A percentile compares a stretch with the other conserved stretches of the same genome.
phyloP scores from a whole-genome alignment of 2,888 invertebrate genomes.

The Lydus trimaculatus region DNA sequence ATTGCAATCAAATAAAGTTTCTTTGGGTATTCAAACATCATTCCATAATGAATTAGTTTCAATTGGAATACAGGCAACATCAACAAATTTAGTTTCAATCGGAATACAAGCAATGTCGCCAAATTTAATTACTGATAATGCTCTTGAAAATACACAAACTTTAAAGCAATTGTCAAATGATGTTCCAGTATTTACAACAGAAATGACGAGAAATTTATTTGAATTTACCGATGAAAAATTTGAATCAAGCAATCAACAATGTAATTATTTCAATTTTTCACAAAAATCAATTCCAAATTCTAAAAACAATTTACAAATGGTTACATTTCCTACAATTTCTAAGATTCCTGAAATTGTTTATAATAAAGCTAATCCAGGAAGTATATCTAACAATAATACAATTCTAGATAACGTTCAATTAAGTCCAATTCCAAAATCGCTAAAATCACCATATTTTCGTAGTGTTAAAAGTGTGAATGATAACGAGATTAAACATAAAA shows the following conservation, averaged over 20 bases:
- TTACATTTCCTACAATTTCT: neutral
- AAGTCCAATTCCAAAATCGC: neutral
- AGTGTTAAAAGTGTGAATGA: neutral
- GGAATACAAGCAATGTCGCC: conserved; percentile 10
- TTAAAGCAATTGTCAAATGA: conserved; percentile 15
- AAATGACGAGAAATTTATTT: conserved; percentile 5
- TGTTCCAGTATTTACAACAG: neutral
- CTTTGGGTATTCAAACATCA: conserved; percentile 15
- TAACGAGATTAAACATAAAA: neutral
- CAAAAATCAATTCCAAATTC: neutral
- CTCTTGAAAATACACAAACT: neutral
- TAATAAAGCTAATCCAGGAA: neutral
- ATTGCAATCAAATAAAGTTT: neutral
- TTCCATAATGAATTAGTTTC: neutral
- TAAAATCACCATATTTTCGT: neutral
- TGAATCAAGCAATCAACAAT: neutral
- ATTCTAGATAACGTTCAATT: neutral
- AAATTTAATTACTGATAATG: neutral
- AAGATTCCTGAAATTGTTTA: neutral
- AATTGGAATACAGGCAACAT: conserved; percentile 14
- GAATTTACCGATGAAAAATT: neutral
- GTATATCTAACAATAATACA: neutral
- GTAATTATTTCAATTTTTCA: conserved; percentile 6
- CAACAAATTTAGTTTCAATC: neutral
- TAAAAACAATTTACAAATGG: neutral